Percentiles rank a stretch among this genome's conserved stretches.
These are phyloP conservation scores for Myocastor coypus DNA, from an alignment of 2,113 vertebrate genomes.

Conservation along the genomic window DNA sequence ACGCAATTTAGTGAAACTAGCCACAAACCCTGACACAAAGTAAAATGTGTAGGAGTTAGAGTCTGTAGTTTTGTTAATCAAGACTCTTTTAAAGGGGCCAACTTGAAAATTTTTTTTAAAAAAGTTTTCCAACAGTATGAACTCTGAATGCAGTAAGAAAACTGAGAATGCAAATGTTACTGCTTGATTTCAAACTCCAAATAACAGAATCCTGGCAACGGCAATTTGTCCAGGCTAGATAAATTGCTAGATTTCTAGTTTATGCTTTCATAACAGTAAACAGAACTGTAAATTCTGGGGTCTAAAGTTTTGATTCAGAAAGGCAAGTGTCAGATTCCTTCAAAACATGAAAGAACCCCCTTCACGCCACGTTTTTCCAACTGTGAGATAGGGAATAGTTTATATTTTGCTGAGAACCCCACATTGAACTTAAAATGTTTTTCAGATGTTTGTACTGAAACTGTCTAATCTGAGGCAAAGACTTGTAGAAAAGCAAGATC, in stretches of 20 bases:
- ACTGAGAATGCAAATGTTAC: constrained; percentile 15
- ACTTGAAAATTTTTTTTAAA: constrained; percentile 52
- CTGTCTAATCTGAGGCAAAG: constrained; percentile 9
- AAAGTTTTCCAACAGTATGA: constrained; percentile 48
- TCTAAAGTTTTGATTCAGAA: constrained; percentile 40
- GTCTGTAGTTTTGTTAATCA: constrained; percentile 61
- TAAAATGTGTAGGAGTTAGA: constrained; percentile 31
- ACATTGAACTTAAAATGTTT: constrained; percentile 12
- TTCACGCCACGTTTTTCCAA: background rate
- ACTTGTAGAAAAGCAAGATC: background rate
- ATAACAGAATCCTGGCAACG: background rate
- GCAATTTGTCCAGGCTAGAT: background rate
- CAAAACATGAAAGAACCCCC: background rate
- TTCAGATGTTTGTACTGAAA: constrained; percentile 35
- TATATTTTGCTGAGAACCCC: background rate
- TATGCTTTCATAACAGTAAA: background rate
- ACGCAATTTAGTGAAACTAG: constrained; percentile 14
- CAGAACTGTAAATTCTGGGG: background rate
- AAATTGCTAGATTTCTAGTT: background rate
- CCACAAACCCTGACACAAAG: constrained; percentile 33
- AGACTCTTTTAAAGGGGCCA: background rate
- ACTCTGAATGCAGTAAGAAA: constrained; percentile 55
- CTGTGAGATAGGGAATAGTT: background rate
- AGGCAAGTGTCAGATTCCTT: background rate
- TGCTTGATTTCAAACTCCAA: constrained; percentile 40